Base-by-base conservation (phyloP, 2,113 vertebrate genomes). In the Ondatra zibethicus region DNA sequence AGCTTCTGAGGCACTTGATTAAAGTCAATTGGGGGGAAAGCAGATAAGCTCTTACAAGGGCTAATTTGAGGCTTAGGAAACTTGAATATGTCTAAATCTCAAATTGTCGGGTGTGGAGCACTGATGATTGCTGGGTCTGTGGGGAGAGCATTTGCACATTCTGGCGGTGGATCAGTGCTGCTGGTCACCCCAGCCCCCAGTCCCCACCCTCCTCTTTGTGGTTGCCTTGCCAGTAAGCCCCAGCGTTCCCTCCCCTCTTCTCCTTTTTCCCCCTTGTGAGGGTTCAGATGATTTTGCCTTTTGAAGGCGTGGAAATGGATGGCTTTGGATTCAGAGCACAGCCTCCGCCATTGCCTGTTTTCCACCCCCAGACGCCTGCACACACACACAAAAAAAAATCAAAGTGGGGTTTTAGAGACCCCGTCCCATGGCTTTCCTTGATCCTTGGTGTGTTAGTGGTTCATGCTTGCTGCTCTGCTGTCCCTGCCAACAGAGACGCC, bases 1-100 rank as follows among this genome's bases (percentile, higher is more conserved):
- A 94, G 93, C 97, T 98, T 98, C 98, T 97, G 97, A 98, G 96
- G 97, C 98, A 98, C 98, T 98, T 98, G 98, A 98, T 98, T 98
- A 98, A 98, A 98, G 98, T 98, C 98, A 98, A 97, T 90, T 98
- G 98, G 97, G 97, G 96, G 93, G 90, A 97, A 96, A 97, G 98
- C 97, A 98, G 98, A 98, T 97, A 97, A 97, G 97, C 97, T 97
- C 97, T 97, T 98, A 98, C 98, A 98, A 98, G 97, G 96, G 96
- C 97, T 98, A 98, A 98, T 98, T 98, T 98, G 96, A 98, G 97
- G 89, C 97, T 98, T 94, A 90, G 97, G 97, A 97, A 98, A 97
- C 68, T 88, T 95, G 97, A 98, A 96, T 97, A 91, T 95, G 97
- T 97, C 98, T 98, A 96, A 98, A 97, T 92, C 96, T 93, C 93